Evolutionary conservation across 1,140 invertebrate species (phyloP).

Genomic region (Brachionus koreanus): DNA sequence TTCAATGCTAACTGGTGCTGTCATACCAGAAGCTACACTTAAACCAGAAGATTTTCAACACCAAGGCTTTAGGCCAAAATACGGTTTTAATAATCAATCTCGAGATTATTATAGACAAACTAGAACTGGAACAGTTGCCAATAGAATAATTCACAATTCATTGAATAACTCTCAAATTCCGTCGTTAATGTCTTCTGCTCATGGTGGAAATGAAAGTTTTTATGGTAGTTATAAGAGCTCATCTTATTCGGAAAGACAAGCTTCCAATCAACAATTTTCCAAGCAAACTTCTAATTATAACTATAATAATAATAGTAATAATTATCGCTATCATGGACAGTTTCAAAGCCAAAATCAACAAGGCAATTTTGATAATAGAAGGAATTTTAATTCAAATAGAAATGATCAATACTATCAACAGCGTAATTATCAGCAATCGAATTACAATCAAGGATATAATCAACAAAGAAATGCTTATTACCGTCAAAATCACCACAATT

Average conservation of each 20-base stretch:
- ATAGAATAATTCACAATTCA: not conserved
- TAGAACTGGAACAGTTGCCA: not conserved
- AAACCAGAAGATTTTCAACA: not conserved
- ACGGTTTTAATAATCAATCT: constrained; percentile 30
- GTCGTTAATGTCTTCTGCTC: constrained; percentile 16
- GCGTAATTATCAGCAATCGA: not conserved
- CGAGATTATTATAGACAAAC: constrained; percentile 12
- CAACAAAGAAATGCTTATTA: not conserved
- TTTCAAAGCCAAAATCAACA: not conserved
- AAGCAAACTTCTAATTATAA: not conserved
- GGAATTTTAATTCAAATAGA: not conserved
- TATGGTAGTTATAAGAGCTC: constrained; percentile 30
- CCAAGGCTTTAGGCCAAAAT: not conserved
- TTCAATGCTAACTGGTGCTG: not conserved
- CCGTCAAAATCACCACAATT: not conserved
- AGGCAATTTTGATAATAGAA: not conserved
- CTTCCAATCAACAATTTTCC: not conserved
- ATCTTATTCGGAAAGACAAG: not conserved
- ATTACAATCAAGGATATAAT: not conserved
- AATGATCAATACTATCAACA: constrained; percentile 8
- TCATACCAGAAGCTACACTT: constrained; percentile 5
- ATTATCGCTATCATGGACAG: not conserved
- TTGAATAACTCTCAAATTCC: not conserved
- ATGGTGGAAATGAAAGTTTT: constrained; percentile 3
- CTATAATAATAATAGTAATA: not conserved